phyloP scores from a whole-genome alignment of 2,888 invertebrate species.

The Drosophila glabriapex region DNA sequence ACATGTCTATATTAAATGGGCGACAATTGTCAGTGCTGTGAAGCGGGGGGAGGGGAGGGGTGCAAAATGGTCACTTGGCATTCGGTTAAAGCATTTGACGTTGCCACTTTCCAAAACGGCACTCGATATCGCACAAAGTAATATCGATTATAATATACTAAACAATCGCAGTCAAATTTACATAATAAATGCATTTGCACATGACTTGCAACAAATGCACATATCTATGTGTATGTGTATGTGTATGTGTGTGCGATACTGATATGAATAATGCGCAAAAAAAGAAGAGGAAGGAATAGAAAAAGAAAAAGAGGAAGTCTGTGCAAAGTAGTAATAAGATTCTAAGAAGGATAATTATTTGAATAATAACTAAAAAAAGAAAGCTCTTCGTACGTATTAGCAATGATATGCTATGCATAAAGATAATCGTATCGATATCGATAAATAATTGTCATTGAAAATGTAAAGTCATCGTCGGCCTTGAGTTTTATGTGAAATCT shows the following conservation, averaged over 20 bases:
- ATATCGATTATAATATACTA: conserved; percentile 1
- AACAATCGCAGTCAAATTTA: background rate
- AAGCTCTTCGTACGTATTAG: too few relatives aligned
- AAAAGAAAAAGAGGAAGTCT: background rate
- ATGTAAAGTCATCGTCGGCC: too few relatives aligned
- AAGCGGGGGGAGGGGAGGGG: background rate
- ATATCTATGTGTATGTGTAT: background rate
- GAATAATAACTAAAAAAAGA: background rate
- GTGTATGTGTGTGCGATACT: background rate
- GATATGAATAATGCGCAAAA: background rate
- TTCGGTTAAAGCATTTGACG: conserved; percentile 33
- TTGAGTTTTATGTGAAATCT: background rate
- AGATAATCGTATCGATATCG: background rate
- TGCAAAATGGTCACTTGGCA: conserved; percentile 20
- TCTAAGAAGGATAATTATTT: background rate
- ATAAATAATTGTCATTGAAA: background rate
- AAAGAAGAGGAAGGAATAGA: background rate
- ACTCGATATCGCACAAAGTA: conserved; percentile 2
- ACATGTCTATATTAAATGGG: conserved; percentile 63
- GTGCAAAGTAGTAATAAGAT: background rate
- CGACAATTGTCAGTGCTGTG: conserved; percentile 58
- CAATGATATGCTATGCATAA: background rate
- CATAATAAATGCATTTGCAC: background rate
- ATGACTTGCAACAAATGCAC: background rate
- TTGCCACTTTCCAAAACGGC: background rate